A percentile compares a stretch with the other conserved stretches of the same genome.
Conservation (phyloP, 2,797 vertebrate genomes). For the Geotria australis region DNA sequence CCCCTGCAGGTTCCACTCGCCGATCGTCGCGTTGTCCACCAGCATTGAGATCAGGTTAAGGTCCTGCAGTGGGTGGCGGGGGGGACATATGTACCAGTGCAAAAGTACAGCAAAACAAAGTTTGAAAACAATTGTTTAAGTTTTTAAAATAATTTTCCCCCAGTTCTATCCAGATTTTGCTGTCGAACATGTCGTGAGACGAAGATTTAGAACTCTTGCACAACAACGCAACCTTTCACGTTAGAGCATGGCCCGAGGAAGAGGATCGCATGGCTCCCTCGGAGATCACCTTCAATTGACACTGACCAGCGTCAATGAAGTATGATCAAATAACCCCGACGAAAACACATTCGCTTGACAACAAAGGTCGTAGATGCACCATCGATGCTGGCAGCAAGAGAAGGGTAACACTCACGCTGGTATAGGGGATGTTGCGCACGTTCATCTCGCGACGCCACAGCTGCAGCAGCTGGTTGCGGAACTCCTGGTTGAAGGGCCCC, state of each 20-base stretch:
- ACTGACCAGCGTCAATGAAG: no score
- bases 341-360: no score
- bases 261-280: no score
- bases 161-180: no score
- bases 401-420: slow-evolving; percentile 12
- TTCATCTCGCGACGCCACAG: slow-evolving; percentile 32
- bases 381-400: not conserved
- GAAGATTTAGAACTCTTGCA: no score
- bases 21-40: slow-evolving; percentile 27
- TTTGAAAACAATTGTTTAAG: not conserved
- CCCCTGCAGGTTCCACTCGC: slow-evolving; percentile 42
- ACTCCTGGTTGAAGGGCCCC: slow-evolving; percentile 50
- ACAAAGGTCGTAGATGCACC: no score
- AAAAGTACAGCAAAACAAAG: not conserved
- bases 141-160: no score
- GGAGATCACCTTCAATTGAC: no score
- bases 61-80: slow-evolving; percentile 11
- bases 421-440: slow-evolving; percentile 21
- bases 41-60: slow-evolving; percentile 28
- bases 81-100: not conserved
- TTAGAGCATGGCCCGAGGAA: no score
- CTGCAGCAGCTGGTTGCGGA: slow-evolving; percentile 21
- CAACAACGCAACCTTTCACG: no score
- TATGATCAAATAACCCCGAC: no score
- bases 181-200: no score